Conservation (phyloP, 1,140 invertebrate species). For the Phocides pigmalion region DNA sequence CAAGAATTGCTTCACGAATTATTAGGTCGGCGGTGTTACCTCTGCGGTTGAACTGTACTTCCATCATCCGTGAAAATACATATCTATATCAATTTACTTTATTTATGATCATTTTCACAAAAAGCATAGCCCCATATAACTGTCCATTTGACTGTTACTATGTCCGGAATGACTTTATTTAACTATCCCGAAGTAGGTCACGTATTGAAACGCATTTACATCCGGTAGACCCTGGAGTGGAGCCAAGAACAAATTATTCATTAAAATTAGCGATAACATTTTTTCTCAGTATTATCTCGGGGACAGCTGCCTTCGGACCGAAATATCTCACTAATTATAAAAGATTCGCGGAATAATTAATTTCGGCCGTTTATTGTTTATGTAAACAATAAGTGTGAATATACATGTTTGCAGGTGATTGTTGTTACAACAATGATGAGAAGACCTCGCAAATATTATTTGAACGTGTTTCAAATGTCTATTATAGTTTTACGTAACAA, state of each 20-base stretch:
- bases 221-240: conserved; percentile 38
- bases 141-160: neutral
- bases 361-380: conserved; percentile 36
- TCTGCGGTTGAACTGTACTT: no score
- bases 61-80: no score
- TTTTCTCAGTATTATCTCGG: conserved; percentile 39
- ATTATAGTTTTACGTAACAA: neutral
- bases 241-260: conserved; percentile 45
- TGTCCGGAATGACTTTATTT: neutral
- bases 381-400: conserved; percentile 47
- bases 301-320: conserved; percentile 12
- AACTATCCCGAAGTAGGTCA: conserved; percentile 24
- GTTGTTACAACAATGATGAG: conserved; percentile 44
- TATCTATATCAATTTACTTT: no score
- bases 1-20: no score
- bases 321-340: conserved; percentile 30
- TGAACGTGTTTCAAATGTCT: neutral
- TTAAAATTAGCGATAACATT: conserved; percentile 48
- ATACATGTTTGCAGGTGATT: conserved; percentile 34
- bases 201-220: conserved; percentile 11
- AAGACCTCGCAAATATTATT: conserved; percentile 21
- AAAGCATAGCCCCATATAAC: no score
- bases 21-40: no score
- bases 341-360: conserved; percentile 37
- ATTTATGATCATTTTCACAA: no score